These are phyloP conservation scores for Pachymerium ferrugineum DNA, from an alignment of 2,888 invertebrate genomes.

Conservation along the genomic window DNA sequence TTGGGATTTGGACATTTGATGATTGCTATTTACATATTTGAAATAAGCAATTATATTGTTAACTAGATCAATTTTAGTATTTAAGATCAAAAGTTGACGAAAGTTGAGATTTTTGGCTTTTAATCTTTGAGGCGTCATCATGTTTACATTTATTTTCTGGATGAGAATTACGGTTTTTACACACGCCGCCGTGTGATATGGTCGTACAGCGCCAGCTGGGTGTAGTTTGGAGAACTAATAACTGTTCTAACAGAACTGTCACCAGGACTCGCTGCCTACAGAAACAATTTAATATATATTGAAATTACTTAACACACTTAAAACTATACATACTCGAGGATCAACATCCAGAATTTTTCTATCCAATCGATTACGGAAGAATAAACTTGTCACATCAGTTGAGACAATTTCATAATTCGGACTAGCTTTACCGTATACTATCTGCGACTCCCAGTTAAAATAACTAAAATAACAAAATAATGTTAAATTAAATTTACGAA, in stretches of 20 bases:
- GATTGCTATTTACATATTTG: no score
- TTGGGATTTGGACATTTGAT: no score
- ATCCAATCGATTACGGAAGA: not conserved
- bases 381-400: not conserved
- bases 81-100: no score
- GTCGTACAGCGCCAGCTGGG: conserved; percentile 72
- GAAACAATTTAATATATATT: not conserved
- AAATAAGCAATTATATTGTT: no score
- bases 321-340: not conserved
- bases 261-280: conserved; percentile 53
- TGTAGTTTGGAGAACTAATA: conserved; percentile 61
- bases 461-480: not conserved
- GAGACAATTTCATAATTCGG: conserved; percentile 1
- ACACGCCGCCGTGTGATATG: conserved; percentile 52
- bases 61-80: no score
- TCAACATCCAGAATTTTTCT: conserved; percentile 22
- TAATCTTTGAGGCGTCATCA: not conserved
- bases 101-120: no score
- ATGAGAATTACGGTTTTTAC: no score
- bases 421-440: not conserved
- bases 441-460: conserved; percentile 23
- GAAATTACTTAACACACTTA: not conserved
- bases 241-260: conserved; percentile 62
- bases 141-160: no score
- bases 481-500: not conserved